Base-by-base conservation (phyloP, 2,888 invertebrate species). In the Bimastos eiseni region DNA sequence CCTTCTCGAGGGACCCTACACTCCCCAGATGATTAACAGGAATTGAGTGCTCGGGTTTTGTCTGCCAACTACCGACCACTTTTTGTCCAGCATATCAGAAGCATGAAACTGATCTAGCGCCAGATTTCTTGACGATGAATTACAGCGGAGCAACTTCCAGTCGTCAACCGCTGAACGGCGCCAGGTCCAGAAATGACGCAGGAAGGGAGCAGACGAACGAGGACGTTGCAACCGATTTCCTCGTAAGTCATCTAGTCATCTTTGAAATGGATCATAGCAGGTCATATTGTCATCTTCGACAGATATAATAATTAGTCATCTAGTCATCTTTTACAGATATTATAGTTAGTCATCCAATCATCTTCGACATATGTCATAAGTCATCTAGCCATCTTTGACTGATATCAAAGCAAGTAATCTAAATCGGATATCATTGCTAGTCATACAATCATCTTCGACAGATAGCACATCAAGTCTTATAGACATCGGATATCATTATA, bases 221-320 rank as follows among this genome's bases (percentile, higher is more conserved):
- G 17, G 70, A 70, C n/a, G 70, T 17, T 6, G n/a, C 70, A 30
- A 70, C 70, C n/a, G 70, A 70, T n/a, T 70, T 70, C 70, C 30
- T 70, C 30, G 70, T 70, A 70, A 70, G 70, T 70, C 70, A 70
- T 70, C 70, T n/a, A n/a, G n/a, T n/a, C 70, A 70, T 70, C 70
- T 70, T 70, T 8, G n/a, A 0, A 30, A 70, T 30, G n/a, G 30
- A n/a, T 70, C n/a, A n/a, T 70, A n/a, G 30, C n/a, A 70, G n/a
- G 70, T 70, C 55, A 55, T 55, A 21, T 49, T 24, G 6, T 49
- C 49, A 49, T 49, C 70, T 70, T 70, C 11, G n/a, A 0, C 70
- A 70, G 70, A 70, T 70, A 30, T 70, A 1, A 70, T n/a, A n/a
- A n/a, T n/a, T n/a, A 70, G 30, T n/a, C 70, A 70, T 70, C 30